Conservation (phyloP, 2,888 invertebrate species). For the Troides oblongomaculatus region DNA sequence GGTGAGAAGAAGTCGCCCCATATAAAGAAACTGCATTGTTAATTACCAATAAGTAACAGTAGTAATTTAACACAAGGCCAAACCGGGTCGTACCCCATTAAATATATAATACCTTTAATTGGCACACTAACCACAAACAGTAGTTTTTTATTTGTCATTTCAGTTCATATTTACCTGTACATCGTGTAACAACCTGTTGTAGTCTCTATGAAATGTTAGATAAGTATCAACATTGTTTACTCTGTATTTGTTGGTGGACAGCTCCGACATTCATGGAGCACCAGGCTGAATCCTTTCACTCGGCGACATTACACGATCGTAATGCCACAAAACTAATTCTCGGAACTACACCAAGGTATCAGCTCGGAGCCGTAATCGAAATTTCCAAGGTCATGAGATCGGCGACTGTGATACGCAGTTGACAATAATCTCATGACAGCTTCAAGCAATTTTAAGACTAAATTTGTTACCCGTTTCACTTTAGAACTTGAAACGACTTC, state of each 20-base stretch:
- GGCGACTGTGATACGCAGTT: slow-evolving; percentile 21
- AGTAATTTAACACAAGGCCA: not conserved
- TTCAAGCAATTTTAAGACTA: not conserved
- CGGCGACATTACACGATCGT: slow-evolving; percentile 48
- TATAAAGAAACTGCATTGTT: not conserved
- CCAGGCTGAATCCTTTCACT: slow-evolving; percentile 58
- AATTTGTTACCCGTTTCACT: not conserved
- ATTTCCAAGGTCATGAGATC: slow-evolving; percentile 34
- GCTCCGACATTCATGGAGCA: slow-evolving; percentile 52
- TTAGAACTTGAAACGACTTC: too few relatives aligned
- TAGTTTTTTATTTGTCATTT: not conserved
- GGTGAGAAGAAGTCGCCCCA: not conserved
- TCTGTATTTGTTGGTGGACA: not conserved
- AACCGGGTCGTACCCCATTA: not conserved
- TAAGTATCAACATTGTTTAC: slow-evolving; percentile 12
- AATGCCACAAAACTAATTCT: slow-evolving; percentile 47
- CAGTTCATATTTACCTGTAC: not conserved
- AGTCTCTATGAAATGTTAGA: not conserved
- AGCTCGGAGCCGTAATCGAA: slow-evolving; percentile 31
- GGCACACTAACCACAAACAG: not conserved
- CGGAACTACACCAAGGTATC: slow-evolving; percentile 42
- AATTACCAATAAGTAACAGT: not conserved
- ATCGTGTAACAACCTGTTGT: not conserved
- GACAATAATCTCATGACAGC: not conserved
- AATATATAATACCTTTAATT: slow-evolving; percentile 2